Evolutionary conservation across 2,113 vertebrate genomes (phyloP).

Genomic region (Oryzias celebensis): DNA sequence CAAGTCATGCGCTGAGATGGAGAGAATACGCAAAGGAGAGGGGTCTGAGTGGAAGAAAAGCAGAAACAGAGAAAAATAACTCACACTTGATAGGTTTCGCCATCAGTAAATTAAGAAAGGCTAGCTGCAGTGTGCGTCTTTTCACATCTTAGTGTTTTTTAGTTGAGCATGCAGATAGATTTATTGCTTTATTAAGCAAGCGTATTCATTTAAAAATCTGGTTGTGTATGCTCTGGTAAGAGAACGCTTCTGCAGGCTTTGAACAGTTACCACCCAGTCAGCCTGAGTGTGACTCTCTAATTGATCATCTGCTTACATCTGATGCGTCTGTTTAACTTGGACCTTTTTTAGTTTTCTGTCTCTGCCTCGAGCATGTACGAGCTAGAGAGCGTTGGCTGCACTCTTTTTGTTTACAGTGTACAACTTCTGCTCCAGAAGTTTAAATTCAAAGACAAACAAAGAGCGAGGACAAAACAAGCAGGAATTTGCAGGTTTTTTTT

Average conservation of each 20-base stretch:
- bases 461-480: slow-evolving; percentile 49
- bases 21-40: slow-evolving; percentile 51
- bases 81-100: slow-evolving; percentile 26
- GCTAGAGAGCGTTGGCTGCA: slow-evolving; percentile 26
- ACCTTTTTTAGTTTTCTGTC: slow-evolving; percentile 23
- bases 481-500: slow-evolving; percentile 37
- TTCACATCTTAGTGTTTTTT: slow-evolving; percentile 7
- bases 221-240: slow-evolving; percentile 38
- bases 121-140: slow-evolving; percentile 13
- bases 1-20: slow-evolving; percentile 66
- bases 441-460: slow-evolving; percentile 50
- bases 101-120: slow-evolving; percentile 50
- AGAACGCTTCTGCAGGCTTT: slow-evolving; percentile 43
- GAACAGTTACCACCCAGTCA: slow-evolving; percentile 61
- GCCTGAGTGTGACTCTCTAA: slow-evolving; percentile 55
- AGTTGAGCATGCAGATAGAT: slow-evolving; percentile 11
- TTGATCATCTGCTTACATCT: slow-evolving; percentile 32
- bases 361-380: slow-evolving; percentile 40
- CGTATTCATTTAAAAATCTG: slow-evolving; percentile 3
- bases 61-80: slow-evolving; percentile 40
- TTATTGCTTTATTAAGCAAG: neutral
- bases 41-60: slow-evolving; percentile 30
- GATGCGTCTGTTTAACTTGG: slow-evolving; percentile 51
- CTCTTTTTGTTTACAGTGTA: slow-evolving; percentile 35
- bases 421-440: slow-evolving; percentile 31